Evolutionary conservation across 2,797 vertebrate genomes (phyloP), one percentile per base, ranked within the genome.

Genomic region (Labeo calbasu): DNA sequence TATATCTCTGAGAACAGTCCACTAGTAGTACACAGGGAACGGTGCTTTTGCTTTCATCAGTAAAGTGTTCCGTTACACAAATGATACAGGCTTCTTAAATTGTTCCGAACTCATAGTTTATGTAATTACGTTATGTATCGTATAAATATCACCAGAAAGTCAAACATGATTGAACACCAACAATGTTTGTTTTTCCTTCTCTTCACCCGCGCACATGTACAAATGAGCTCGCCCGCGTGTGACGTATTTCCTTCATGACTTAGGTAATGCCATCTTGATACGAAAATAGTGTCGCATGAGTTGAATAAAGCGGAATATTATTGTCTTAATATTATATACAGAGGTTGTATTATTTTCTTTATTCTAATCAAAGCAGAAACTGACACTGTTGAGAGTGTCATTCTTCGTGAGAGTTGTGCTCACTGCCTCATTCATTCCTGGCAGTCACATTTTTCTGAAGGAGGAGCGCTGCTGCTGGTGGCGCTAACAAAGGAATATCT

Each of bases 191-290:
- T 68, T 80, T 57, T 4, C 8, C 11, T 65, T 36, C 1, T 28
- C 32, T 28, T 10, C 19, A 13, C 50, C 83, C 76, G 21, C 5
- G 21, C 5, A 23, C 7, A 21, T 61, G 25, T 21, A 28, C 17
- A 43, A 86, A 87, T 90, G 84, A 81, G 86, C 9, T 57, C 80
- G 50, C 80, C 87, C 80, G 19, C 28, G 19, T 7, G 66, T 94
- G 93, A 94, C 93, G 93, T 89, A 92, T 28, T 91, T 93, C 93
- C 93, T 73, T n/a, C 82, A 88, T 87, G 83, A 84, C 69, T 90
- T 78, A 32, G 81, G 84, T 91, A 82, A 88, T 83, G 88, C 91
- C 91, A 93, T 94, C 91, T 92, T 90, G 90, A 77, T 85, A 84
- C 89, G 88, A 90, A 80, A 73, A 77, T 84, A 82, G 73, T 84